These are phyloP conservation scores for Salticus scenicus DNA, from an alignment of 2,888 invertebrate species.

Conservation along the genomic window DNA sequence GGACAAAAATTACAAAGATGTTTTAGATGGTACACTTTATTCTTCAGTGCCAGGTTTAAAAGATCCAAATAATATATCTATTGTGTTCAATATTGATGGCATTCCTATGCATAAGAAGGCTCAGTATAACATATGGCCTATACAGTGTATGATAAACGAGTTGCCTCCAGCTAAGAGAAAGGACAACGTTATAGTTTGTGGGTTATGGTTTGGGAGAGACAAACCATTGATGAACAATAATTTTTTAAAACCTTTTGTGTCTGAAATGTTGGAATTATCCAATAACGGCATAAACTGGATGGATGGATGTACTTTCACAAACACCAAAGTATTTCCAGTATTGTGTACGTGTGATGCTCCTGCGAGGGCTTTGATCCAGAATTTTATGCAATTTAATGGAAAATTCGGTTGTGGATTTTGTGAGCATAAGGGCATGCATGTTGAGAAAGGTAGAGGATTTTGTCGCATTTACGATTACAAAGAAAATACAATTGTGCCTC, in stretches of 20 bases:
- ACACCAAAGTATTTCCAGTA: not conserved
- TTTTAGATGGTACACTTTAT: constrained; percentile 7
- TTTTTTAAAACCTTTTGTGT: constrained; percentile 2
- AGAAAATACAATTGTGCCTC: not conserved
- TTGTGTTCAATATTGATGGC: constrained; percentile 3
- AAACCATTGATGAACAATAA: not conserved
- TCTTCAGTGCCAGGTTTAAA: not conserved
- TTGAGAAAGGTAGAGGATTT: constrained; percentile 1
- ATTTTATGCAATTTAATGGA: constrained; percentile 16
- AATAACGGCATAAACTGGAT: not conserved
- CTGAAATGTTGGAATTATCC: not conserved
- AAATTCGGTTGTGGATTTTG: constrained; percentile 12
- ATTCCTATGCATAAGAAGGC: not conserved
- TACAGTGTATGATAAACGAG: constrained; percentile 1
- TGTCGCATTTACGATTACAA: not conserved
- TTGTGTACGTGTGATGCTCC: constrained; percentile 18
- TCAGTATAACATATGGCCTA: not conserved
- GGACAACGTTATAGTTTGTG: not conserved
- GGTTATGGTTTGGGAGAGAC: not conserved
- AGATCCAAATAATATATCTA: not conserved
- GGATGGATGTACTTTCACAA: not conserved
- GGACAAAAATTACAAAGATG: constrained; percentile 5
- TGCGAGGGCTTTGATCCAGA: constrained; percentile 16
- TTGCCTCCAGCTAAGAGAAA: not conserved
- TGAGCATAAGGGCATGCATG: not conserved